Evolutionary conservation across 2,888 invertebrate species (phyloP).

Genomic region (Heliconius ethilla): DNA sequence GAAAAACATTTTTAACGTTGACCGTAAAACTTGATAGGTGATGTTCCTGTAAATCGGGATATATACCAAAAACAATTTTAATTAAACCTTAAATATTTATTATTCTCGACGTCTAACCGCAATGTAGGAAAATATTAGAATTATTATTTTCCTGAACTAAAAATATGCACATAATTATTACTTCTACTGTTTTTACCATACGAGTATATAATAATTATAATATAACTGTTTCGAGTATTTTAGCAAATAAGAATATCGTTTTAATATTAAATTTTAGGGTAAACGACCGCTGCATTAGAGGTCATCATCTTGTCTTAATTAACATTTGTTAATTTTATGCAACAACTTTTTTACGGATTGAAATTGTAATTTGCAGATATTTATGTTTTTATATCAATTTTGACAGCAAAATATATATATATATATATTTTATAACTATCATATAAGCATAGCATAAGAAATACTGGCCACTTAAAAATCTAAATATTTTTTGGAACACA

Average conservation of each 20-base stretch:
- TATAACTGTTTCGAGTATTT: slow-evolving; percentile 7
- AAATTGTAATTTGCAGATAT: neutral
- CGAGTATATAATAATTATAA: too few relatives aligned
- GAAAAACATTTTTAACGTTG: slow-evolving; percentile 2
- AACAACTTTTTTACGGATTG: neutral
- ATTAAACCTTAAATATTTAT: slow-evolving; percentile 21
- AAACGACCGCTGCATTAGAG: slow-evolving; percentile 26
- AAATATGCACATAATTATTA: neutral
- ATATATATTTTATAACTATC: too few relatives aligned
- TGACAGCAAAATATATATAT: too few relatives aligned
- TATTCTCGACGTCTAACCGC: slow-evolving; percentile 27
- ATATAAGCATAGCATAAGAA: too few relatives aligned
- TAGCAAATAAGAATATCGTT: neutral
- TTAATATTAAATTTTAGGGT: slow-evolving; percentile 16
- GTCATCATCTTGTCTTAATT: slow-evolving; percentile 31
- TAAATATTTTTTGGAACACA: too few relatives aligned
- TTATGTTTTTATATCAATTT: neutral
- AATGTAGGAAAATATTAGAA: slow-evolving; percentile 27
- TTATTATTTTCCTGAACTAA: slow-evolving; percentile 30
- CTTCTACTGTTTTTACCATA: neutral
- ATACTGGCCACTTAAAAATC: too few relatives aligned
- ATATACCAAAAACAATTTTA: slow-evolving; percentile 20
- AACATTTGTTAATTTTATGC: slow-evolving; percentile 1
- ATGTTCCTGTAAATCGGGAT: slow-evolving; percentile 5
- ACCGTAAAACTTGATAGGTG: neutral